A percentile compares a stretch with the other conserved stretches of the same genome.
phyloP scores from a whole-genome alignment of 2,888 invertebrate species.

The Agrochola macilenta region DNA sequence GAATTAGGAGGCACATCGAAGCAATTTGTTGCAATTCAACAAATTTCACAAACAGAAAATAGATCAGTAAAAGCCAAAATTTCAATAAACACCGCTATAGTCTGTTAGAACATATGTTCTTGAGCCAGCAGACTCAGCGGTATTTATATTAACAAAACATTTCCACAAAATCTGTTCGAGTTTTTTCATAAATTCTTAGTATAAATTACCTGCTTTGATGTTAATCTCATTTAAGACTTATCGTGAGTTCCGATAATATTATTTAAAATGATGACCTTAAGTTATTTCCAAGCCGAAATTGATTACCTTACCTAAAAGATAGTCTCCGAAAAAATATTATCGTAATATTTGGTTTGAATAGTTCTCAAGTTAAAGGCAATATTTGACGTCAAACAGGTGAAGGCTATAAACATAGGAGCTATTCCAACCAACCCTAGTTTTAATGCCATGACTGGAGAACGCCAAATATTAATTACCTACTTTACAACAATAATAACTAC shows the following conservation, averaged over 20 bases:
- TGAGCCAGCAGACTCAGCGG: constrained; percentile 88
- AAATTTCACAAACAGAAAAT: constrained; percentile 41
- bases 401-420: not conserved
- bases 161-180: constrained; percentile 21
- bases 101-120: constrained; percentile 88
- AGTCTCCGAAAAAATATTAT: not conserved
- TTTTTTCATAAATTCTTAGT: constrained; percentile 11
- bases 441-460: constrained; percentile 6
- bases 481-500: constrained; percentile 11
- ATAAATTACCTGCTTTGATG: constrained; percentile 71
- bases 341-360: not conserved
- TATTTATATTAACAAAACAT: constrained; percentile 74
- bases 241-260: constrained; percentile 50
- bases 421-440: constrained; percentile 15
- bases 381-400: constrained; percentile 4
- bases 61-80: constrained; percentile 47
- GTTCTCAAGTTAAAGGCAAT: not conserved
- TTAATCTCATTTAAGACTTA: constrained; percentile 71
- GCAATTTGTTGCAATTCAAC: constrained; percentile 62
- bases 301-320: not conserved
- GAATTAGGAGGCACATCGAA: constrained; percentile 85
- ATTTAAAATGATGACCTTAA: not conserved
- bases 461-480: constrained; percentile 20
- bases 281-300: not conserved
- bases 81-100: constrained; percentile 82